phyloP scores from a whole-genome alignment of 2,113 vertebrate species.

The Athene cunicularia region DNA sequence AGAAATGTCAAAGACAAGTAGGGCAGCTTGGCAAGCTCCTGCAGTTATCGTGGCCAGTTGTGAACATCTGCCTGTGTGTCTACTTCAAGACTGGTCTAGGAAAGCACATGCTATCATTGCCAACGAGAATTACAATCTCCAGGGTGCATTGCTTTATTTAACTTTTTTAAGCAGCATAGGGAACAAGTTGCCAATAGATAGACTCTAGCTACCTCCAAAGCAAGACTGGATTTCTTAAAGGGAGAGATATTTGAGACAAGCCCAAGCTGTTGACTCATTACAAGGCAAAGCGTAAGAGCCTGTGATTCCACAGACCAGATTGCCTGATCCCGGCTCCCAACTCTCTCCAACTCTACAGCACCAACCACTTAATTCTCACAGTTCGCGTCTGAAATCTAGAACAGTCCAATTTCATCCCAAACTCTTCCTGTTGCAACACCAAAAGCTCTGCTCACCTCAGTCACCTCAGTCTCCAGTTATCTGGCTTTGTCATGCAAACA shows the following conservation, averaged over 20 bases:
- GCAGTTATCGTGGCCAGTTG: not conserved
- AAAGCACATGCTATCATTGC: not conserved
- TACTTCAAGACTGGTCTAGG: not conserved
- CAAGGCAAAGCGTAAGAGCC: not conserved
- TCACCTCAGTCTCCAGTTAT: not conserved
- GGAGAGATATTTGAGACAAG: not conserved
- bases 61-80: not conserved
- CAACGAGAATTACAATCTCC: not conserved
- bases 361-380: not conserved
- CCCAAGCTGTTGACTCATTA: not conserved
- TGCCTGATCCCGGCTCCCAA: not conserved
- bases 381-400: not conserved
- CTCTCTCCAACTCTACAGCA: not conserved
- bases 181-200: not conserved
- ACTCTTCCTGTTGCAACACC: not conserved
- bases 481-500: not conserved
- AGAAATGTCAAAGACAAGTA: not conserved
- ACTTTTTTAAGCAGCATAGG: not conserved
- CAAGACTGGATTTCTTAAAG: not conserved
- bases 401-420: not conserved
- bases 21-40: not conserved
- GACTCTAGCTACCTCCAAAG: not conserved
- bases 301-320: not conserved
- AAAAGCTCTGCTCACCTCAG: not conserved
- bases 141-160: fast-evolving